Evolutionary conservation across 2,113 vertebrate genomes (phyloP).

Genomic region (Antechinus flavipes): DNA sequence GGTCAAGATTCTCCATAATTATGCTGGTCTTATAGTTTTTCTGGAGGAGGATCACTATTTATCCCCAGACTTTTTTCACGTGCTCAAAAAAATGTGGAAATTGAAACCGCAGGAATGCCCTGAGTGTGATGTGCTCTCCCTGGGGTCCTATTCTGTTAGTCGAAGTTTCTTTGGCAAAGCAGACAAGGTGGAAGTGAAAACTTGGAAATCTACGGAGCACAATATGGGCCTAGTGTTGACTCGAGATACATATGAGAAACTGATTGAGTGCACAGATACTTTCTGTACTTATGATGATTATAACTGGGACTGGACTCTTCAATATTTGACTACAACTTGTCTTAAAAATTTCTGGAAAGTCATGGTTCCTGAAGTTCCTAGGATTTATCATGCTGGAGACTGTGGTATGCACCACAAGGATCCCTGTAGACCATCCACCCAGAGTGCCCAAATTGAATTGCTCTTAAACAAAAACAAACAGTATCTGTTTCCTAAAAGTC

Average conservation of each 20-base stretch:
- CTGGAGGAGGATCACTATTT: conserved; percentile 97
- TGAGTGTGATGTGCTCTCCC: conserved; percentile 94
- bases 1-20: conserved; percentile 89
- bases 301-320: conserved; percentile 99
- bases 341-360: conserved; percentile 97
- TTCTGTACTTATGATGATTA: conserved; percentile 99
- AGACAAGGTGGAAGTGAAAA: conserved; percentile 95
- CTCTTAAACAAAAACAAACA: conserved; percentile 92
- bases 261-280: conserved; percentile 94
- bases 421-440: conserved; percentile 91
- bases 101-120: conserved; percentile 89
- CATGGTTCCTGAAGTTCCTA: conserved; percentile 94
- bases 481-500: conserved; percentile 93
- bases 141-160: conserved; percentile 92
- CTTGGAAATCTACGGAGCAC: conserved; percentile 99
- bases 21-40: conserved; percentile 91
- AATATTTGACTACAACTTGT: conserved; percentile 94
- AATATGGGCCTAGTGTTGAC: conserved; percentile 98
- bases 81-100: conserved; percentile 90
- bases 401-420: conserved; percentile 99
- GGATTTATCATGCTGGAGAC: conserved; percentile 96
- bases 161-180: conserved; percentile 89
- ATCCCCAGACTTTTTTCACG: conserved; percentile 93
- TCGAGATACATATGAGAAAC: conserved; percentile 92
- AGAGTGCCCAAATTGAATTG: conserved; percentile 95